phyloP scores from a whole-genome alignment of 2,888 invertebrate genomes.

The Timema podura region DNA sequence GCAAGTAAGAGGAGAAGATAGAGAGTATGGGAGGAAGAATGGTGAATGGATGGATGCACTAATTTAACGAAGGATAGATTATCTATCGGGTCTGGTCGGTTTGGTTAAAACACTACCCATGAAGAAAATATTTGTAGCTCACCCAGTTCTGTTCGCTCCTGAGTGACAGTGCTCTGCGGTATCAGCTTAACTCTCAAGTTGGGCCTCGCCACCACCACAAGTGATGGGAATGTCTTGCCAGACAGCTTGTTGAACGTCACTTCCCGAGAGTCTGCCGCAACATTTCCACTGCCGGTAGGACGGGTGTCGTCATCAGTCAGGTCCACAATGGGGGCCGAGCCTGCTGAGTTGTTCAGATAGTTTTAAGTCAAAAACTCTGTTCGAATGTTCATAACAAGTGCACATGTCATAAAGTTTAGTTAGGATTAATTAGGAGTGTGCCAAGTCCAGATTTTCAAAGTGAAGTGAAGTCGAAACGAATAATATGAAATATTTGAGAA shows the following conservation, averaged over 20 bases:
- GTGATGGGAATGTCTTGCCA: conserved; percentile 80
- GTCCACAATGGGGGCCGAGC: conserved; percentile 54
- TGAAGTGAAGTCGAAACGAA: no score
- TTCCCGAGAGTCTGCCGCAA: conserved; percentile 62
- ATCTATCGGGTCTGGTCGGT: no score
- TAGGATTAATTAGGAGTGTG: no score
- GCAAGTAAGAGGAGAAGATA: no score
- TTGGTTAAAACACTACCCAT: not conserved
- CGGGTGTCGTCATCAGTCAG: conserved; percentile 57
- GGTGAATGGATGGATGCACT: no score
- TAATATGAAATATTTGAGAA: no score
- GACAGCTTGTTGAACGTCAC: conserved; percentile 69
- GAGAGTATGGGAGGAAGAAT: no score
- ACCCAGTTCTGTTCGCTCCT: conserved; percentile 47
- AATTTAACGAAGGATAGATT: no score
- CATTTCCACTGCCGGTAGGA: not conserved
- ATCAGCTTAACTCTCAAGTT: conserved; percentile 67
- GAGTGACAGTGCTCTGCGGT: conserved; percentile 39
- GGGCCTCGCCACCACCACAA: conserved; percentile 79
- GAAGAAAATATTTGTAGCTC: conserved; percentile 25
- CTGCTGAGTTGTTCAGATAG: conserved; percentile 1
- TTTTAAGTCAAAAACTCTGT: no score
- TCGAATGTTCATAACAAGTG: no score
- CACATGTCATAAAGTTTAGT: no score
- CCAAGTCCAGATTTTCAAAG: no score